Conservation (phyloP, 2,888 invertebrate genomes). For the Micropterix aruncella region DNA sequence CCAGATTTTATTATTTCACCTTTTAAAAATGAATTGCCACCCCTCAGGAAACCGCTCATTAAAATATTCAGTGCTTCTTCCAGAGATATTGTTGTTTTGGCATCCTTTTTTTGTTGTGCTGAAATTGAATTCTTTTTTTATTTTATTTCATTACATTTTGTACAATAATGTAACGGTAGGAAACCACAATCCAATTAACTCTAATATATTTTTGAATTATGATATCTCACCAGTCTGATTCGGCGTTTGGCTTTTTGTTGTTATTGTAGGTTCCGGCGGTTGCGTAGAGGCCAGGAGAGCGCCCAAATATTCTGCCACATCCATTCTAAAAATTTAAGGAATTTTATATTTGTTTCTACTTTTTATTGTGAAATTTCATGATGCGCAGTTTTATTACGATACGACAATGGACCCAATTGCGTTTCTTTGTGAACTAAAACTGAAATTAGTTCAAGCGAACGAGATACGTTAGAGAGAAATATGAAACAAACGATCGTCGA, state of each 20-base stretch:
- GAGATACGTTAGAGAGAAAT: too few species aligned
- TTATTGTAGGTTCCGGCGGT: conserved; percentile 43
- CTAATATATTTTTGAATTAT: neutral
- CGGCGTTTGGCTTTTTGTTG: conserved; percentile 16
- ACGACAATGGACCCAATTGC: too few species aligned
- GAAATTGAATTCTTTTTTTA: conserved; percentile 12
- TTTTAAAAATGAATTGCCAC: conserved; percentile 88
- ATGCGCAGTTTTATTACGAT: too few species aligned
- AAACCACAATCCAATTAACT: neutral
- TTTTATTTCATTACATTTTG: conserved; percentile 1
- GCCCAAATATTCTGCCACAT: conserved; percentile 85
- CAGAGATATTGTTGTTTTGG: conserved; percentile 56
- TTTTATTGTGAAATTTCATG: too few species aligned
- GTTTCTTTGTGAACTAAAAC: too few species aligned
- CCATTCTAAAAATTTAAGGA: conserved; percentile 20
- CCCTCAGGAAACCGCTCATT: conserved; percentile 87
- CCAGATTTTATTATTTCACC: conserved; percentile 95
- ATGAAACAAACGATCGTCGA: too few species aligned
- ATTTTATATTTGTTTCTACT: too few species aligned
- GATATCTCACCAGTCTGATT: conserved; percentile 17
- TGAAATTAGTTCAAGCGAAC: too few species aligned
- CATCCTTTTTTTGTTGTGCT: conserved; percentile 45
- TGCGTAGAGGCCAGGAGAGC: conserved; percentile 77
- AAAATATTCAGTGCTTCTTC: conserved; percentile 87
- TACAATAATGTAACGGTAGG: too few species aligned